Percentiles rank a stretch among this genome's conserved stretches.
phyloP scores from a whole-genome alignment of 1,140 invertebrate genomes.

The Globodera rostochiensis region DNA sequence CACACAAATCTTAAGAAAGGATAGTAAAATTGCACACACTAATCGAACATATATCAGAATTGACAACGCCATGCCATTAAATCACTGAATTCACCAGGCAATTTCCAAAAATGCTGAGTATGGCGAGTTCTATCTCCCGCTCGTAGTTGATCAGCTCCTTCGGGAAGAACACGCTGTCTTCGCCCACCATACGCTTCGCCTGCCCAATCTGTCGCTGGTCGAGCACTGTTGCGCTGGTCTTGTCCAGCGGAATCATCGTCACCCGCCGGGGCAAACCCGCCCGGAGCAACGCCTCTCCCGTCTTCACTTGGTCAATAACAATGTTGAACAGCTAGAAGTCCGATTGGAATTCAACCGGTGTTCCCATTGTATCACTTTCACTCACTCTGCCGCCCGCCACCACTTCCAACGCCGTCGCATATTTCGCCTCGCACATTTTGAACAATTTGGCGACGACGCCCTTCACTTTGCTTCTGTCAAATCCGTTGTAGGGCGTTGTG shows the following conservation, averaged over 20 bases:
- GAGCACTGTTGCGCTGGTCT: constrained; percentile 71
- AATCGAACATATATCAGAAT: background rate
- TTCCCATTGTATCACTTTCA: background rate
- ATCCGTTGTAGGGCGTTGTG: constrained; percentile 68
- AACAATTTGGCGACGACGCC: constrained; percentile 81
- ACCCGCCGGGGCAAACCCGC: constrained; percentile 33
- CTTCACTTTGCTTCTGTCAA: constrained; percentile 77
- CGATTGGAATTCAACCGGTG: too few species aligned
- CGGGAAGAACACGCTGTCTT: constrained; percentile 79
- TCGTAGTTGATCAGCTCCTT: constrained; percentile 81
- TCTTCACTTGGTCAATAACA: constrained; percentile 34
- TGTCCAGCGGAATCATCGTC: constrained; percentile 83
- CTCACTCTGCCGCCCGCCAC: constrained; percentile 44
- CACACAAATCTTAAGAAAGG: constrained; percentile 67
- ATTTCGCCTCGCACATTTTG: constrained; percentile 74
- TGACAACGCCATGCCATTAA: too few species aligned
- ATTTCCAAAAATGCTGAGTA: constrained; percentile 75
- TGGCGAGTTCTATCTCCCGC: constrained; percentile 79
- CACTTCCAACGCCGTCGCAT: constrained; percentile 75
- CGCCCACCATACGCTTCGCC: constrained; percentile 39
- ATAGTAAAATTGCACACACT: background rate
- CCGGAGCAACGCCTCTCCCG: constrained; percentile 35
- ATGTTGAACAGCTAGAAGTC: constrained; percentile 37
- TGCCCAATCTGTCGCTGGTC: constrained; percentile 11
- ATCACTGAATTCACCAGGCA: constrained; percentile 19